These are phyloP conservation scores for Chaetophractus vellerosus DNA, from an alignment of 2,797 vertebrate species.

Conservation along the genomic window DNA sequence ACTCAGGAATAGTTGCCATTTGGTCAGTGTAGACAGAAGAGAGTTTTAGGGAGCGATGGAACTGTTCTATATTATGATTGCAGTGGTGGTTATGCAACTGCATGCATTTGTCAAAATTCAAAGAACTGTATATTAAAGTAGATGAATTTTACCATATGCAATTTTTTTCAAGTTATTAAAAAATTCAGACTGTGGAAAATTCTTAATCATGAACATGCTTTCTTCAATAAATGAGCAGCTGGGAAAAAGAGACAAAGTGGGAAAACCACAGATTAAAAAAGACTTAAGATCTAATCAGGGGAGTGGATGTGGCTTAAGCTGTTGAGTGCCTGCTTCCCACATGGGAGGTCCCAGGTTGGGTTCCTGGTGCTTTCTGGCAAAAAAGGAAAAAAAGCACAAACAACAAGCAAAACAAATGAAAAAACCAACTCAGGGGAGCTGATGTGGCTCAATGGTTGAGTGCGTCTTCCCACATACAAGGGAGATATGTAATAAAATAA, in stretches of 20 bases:
- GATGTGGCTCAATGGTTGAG: too few relatives aligned
- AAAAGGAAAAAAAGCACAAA: too few relatives aligned
- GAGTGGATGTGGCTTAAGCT: too few relatives aligned
- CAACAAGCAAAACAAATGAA: too few relatives aligned
- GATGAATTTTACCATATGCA: neutral
- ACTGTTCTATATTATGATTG: neutral
- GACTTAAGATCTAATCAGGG: neutral
- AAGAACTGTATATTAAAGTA: neutral
- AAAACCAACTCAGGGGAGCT: too few relatives aligned
- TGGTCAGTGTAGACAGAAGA: neutral
- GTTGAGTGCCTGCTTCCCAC: too few relatives aligned
- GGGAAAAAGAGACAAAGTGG: neutral
- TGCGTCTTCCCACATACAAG: too few relatives aligned
- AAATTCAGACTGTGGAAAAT: constrained; percentile 23
- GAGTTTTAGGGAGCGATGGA: neutral
- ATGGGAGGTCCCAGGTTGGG: too few relatives aligned
- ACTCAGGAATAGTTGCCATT: neutral
- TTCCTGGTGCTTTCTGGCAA: too few relatives aligned
- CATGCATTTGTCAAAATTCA: neutral
- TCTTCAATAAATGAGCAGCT: neutral
- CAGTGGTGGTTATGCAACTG: neutral
- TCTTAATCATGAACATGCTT: neutral
- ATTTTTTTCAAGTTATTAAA: constrained; percentile 10
- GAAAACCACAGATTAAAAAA: neutral
- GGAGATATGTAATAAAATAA: too few relatives aligned